Conservation (phyloP, 2,888 invertebrate genomes). For the Andrena praecox region DNA sequence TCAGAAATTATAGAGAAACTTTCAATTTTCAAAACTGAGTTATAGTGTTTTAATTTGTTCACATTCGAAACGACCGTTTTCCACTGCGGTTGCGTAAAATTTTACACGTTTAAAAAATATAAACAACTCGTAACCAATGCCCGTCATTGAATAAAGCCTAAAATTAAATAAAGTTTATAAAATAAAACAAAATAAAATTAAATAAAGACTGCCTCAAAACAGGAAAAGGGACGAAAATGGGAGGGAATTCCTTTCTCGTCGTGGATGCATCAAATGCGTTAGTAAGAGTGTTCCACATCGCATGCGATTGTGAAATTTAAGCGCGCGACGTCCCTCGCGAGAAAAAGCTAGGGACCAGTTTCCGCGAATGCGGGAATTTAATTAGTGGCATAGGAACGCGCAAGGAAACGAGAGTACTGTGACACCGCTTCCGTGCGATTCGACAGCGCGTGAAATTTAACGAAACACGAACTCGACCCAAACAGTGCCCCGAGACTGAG, state of each 20-base stretch:
- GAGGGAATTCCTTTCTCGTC: neutral
- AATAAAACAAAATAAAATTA: too few species aligned
- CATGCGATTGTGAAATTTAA: conserved; percentile 19
- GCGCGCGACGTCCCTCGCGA: neutral
- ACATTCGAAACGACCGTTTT: too few species aligned
- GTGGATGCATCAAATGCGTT: neutral
- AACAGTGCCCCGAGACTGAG: neutral
- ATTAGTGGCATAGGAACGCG: neutral
- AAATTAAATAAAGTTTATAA: too few species aligned
- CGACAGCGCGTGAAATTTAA: neutral
- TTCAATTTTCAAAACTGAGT: neutral
- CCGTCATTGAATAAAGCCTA: neutral
- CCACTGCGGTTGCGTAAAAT: too few species aligned
- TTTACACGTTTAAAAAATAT: neutral
- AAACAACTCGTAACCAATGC: neutral
- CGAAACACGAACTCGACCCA: neutral
- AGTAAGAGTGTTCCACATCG: neutral
- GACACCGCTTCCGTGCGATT: neutral
- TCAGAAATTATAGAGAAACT: neutral
- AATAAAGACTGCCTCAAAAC: neutral
- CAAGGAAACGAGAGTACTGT: neutral
- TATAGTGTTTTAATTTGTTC: neutral
- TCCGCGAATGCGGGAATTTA: neutral
- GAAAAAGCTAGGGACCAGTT: neutral
- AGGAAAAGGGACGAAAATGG: too few species aligned